phyloP scores from a whole-genome alignment of 2,113 vertebrate species.

The Pelodiscus sinensis region DNA sequence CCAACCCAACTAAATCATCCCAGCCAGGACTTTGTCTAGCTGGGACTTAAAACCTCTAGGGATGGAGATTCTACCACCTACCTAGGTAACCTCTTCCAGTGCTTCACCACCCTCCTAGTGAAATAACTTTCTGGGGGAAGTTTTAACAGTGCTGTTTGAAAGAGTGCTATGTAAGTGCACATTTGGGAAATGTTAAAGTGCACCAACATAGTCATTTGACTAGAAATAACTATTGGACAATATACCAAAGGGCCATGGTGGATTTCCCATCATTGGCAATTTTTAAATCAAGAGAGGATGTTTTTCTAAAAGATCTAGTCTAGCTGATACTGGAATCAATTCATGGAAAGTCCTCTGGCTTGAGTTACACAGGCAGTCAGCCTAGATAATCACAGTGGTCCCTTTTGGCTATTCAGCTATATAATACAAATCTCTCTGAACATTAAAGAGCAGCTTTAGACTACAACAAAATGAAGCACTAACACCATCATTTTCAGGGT shows the following conservation, averaged over 20 bases:
- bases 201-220: too few species aligned
- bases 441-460: rapidly evolving
- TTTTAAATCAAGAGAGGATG: neutral
- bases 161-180: too few species aligned
- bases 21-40: too few species aligned
- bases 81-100: too few species aligned
- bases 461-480: neutral
- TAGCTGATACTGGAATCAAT: rapidly evolving
- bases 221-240: neutral
- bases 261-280: neutral
- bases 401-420: neutral
- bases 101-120: too few species aligned
- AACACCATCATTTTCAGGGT: neutral
- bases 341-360: neutral
- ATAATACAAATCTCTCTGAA: neutral
- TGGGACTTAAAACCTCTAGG: too few species aligned
- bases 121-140: too few species aligned
- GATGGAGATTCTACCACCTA: too few species aligned
- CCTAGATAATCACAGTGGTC: neutral
- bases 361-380: neutral
- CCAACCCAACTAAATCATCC: too few species aligned
- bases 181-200: too few species aligned
- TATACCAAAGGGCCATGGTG: neutral
- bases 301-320: neutral
- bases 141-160: too few species aligned